Percentiles rank a stretch among this genome's conserved stretches.
Conservation (phyloP, 2,888 invertebrate species). For the Sarcophaga subvicina region DNA sequence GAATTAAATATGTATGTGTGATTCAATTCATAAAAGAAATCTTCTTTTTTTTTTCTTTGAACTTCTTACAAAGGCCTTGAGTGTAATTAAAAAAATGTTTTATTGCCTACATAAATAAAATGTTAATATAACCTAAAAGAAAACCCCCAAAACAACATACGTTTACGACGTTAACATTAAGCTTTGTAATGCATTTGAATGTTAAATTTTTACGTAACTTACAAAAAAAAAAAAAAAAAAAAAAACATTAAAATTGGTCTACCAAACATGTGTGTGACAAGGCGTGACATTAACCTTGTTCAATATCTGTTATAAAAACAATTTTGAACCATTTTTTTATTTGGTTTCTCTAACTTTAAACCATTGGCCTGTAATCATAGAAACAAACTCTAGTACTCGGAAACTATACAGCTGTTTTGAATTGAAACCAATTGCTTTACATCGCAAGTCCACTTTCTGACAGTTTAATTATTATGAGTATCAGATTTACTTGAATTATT, state of each 20-base stretch:
- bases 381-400: not conserved
- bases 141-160: conserved; percentile 10
- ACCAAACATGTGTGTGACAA: conserved; percentile 22
- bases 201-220: not conserved
- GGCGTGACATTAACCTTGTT: conserved; percentile 60
- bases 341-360: not conserved
- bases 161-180: not conserved
- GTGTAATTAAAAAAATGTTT: conserved; percentile 51
- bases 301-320: conserved; percentile 13
- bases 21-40: not conserved
- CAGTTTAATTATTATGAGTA: conserved; percentile 26
- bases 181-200: conserved; percentile 39
- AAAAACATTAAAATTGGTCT: not conserved
- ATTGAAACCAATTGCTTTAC: not conserved
- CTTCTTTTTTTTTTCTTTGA: not conserved
- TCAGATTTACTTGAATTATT: conserved; percentile 3
- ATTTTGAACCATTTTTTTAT: not conserved
- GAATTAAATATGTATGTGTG: conserved; percentile 24
- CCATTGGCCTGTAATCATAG: not conserved
- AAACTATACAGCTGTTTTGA: not conserved
- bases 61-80: conserved; percentile 38
- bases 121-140: not conserved
- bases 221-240: not conserved
- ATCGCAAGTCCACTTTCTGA: conserved; percentile 13
- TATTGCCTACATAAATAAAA: conserved; percentile 37